These are phyloP conservation scores for Hypanus sabinus DNA, from an alignment of 2,113 vertebrate species.

Conservation along the genomic window DNA sequence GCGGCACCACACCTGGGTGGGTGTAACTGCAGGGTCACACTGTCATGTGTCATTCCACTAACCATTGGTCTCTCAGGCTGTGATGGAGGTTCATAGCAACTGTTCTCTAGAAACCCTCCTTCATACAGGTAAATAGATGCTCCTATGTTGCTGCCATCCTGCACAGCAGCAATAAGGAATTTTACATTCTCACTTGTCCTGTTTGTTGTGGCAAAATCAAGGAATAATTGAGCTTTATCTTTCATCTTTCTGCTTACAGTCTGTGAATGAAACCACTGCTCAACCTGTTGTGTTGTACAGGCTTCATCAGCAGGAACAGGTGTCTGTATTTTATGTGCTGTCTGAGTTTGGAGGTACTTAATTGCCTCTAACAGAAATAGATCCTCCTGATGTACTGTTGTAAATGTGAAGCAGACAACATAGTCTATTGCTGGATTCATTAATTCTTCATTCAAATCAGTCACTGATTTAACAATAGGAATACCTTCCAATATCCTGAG, in stretches of 20 bases:
- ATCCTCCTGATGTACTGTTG: constrained; percentile 36
- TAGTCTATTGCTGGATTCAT: not conserved
- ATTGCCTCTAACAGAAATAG: constrained; percentile 26
- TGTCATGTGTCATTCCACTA: not conserved
- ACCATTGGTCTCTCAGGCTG: not conserved
- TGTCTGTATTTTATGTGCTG: not conserved
- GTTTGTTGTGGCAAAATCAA: not conserved
- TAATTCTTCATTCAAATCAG: not conserved
- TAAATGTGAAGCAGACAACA: constrained; percentile 40
- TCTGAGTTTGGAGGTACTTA: constrained; percentile 15
- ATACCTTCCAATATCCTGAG: not conserved
- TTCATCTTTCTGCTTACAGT: not conserved
- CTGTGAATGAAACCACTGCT: not conserved
- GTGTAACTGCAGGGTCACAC: not conserved
- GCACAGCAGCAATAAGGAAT: not conserved
- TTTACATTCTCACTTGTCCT: not conserved
- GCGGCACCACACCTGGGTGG: not conserved
- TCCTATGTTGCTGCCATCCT: not conserved
- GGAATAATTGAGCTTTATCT: not conserved
- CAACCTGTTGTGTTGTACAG: not conserved
- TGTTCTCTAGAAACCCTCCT: not conserved
- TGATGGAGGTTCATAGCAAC: constrained; percentile 38
- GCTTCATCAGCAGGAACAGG: too few species aligned
- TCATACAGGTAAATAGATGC: not conserved
- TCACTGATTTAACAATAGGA: not conserved